Conservation (phyloP, 2,797 vertebrate species). For the Sandelia bainsii region DNA sequence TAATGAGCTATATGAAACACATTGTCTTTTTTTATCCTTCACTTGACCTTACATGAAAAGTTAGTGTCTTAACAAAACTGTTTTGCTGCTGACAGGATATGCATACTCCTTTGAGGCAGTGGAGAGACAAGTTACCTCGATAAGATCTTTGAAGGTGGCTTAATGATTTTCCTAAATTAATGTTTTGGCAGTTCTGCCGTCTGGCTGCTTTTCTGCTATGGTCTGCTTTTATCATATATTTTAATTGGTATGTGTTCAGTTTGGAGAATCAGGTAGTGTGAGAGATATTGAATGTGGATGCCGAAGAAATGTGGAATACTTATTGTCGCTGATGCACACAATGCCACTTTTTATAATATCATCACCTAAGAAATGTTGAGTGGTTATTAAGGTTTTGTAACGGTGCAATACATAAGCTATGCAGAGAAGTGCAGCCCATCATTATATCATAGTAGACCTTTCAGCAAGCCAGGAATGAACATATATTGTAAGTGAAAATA, state of each 20-base stretch:
- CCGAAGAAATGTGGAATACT: conserved; percentile 51
- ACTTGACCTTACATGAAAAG: conserved; percentile 80
- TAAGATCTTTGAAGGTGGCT: conserved; percentile 63
- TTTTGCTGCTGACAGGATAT: conserved; percentile 52
- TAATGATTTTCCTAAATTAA: conserved; percentile 73
- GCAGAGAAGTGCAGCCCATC: conserved; percentile 5
- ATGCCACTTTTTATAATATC: conserved; percentile 47
- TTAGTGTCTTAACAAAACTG: conserved; percentile 62
- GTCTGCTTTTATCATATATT: conserved; percentile 45
- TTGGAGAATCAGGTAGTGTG: conserved; percentile 32
- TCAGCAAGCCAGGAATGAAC: background rate
- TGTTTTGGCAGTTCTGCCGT: conserved; percentile 62
- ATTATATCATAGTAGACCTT: background rate
- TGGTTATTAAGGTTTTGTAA: conserved; percentile 31
- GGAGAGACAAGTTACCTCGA: conserved; percentile 55
- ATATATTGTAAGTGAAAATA: conserved; percentile 22
- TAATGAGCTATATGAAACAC: conserved; percentile 77
- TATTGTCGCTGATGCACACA: conserved; percentile 46
- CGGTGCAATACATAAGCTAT: background rate
- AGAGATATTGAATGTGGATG: conserved; percentile 41
- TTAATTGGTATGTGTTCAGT: conserved; percentile 46
- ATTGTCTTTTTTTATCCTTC: conserved; percentile 74
- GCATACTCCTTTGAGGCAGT: conserved; percentile 58
- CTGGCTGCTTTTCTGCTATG: conserved; percentile 41
- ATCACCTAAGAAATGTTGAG: conserved; percentile 28